Evolutionary conservation across 2,797 vertebrate species (phyloP), one percentile per base, ranked within the genome.

Genomic region (Pangasius mekongensis): DNA sequence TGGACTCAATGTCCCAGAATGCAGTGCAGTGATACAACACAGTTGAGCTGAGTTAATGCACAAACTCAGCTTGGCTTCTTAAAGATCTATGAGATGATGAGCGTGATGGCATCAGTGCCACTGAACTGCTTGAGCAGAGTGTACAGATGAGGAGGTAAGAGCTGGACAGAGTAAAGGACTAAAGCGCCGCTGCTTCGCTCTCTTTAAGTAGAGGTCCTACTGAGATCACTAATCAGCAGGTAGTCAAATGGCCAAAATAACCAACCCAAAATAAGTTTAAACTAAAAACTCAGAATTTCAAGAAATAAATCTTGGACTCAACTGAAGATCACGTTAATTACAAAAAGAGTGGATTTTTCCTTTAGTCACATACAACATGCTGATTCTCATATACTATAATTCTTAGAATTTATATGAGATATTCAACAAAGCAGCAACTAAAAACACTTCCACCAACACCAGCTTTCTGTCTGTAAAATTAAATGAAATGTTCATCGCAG

Each of bases 401-500:
- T 67, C 11, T 66, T n/a, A 76, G 49, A 76, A 47, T 52, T 27
- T 7, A 14, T 47, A 49, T 24, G 9, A 73, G 22, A 5, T 74
- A 27, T 54, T 78, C 16, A 78, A 52, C 76, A 78, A 78, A 78
- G 1, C 14, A 13, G 5, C 47, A 52, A n/a, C 47, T 52, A 16
- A 18, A 56, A 78, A 10, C n/a, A 78, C n/a, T 54, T 54, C 62
- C 80, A 73, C 67, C 52, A 49, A 54, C 92, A 90, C 92, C 93
- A 92, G 93, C 93, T 89, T 91, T 87, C 86, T 86, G 87, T 92
- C 92, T 92, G 92, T 91, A 54, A 92, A 93, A 33, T 33, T 0
- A 33, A 33, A 33, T 92, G 92, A 89, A 94, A 93, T 93, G 92
- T 93, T 91, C 92, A 94, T 93, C 93, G 89, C 78, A 88, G 92